Evolutionary conservation across 2,888 invertebrate species (phyloP), one percentile per base, ranked within the genome.

Genomic region (Andrena chrysosceles): DNA sequence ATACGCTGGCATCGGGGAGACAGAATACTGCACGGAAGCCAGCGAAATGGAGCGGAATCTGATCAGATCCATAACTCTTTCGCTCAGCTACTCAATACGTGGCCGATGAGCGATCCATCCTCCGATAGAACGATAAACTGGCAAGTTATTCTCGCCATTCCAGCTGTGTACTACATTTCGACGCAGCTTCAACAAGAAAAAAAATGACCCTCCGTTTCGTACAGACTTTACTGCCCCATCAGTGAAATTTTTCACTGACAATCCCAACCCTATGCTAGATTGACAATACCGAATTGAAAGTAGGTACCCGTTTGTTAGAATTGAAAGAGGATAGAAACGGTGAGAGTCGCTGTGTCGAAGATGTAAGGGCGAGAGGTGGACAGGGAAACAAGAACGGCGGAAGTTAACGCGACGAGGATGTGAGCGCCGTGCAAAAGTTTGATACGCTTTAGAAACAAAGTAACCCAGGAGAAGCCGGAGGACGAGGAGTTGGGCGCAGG

Each of bases 1-100:
- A 49, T 78, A 64, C 75, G 56, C 49, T 23, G n/a, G n/a, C 16
- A 31, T 13, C 48, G 59, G n/a, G 59, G 29, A 60, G 66, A 77
- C 66, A 66, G 73, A 49, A 52, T 59, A 29, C 26, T 1, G 48
- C 10, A 20, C 54, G 71, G 52, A 6, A 60, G 52, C 52, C 10
- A 63, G 31, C 69, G 76, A 79, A 79, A 79, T 70, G 76, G 69
- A 79, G 66, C 76, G 76, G 66, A 76, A 79, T 76, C 59, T 79
- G 69, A 79, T 79, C 79, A 66, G 79, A 79, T 76, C 79, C 79
- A 76, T 79, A 79, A 79, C 79, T 79, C 79, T 79, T 79, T 76
- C 60, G 69, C 56, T 78, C 67, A 23, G 75, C 69, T 76, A 76
- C 49, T 79, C 76, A 4, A 70, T 76, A 23, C 62, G 7, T 13